A percentile compares a stretch with the other conserved stretches of the same genome.
Conservation (phyloP, 2,113 vertebrate species). For the Ciconia maguari region DNA sequence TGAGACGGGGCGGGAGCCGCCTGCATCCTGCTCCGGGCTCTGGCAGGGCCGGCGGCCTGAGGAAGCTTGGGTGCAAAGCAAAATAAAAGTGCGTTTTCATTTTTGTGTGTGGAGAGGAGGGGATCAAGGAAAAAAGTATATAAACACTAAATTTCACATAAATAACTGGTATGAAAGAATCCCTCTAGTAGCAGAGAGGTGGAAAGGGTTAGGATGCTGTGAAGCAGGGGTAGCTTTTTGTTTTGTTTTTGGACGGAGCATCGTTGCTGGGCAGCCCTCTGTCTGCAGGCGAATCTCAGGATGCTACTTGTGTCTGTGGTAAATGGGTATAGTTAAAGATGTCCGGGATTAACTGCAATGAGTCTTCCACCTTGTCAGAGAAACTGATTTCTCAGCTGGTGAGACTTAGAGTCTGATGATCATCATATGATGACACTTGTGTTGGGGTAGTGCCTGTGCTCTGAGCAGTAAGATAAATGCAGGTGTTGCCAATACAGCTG, state of each 20-base stretch:
- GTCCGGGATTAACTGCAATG: neutral
- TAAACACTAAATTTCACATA: neutral
- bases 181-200: neutral
- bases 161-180: neutral
- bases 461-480: neutral
- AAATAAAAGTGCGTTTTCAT: fast-evolving
- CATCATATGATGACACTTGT: neutral
- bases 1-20: neutral
- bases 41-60: fast-evolving
- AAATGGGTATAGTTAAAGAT: neutral
- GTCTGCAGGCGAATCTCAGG: neutral
- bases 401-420: too few species aligned
- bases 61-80: neutral
- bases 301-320: fast-evolving
- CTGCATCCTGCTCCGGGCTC: neutral
- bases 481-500: neutral
- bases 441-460: neutral
- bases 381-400: neutral
- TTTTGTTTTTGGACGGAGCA: neutral
- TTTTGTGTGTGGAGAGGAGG: too few species aligned
- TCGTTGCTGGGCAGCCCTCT: neutral
- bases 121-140: too few species aligned
- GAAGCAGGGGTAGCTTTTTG: neutral
- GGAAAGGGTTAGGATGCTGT: neutral
- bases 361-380: neutral